A percentile compares a stretch with the other conserved stretches of the same genome.
Conservation (phyloP, 2,113 vertebrate species). For the Rhinolophus ferrumequinum region DNA sequence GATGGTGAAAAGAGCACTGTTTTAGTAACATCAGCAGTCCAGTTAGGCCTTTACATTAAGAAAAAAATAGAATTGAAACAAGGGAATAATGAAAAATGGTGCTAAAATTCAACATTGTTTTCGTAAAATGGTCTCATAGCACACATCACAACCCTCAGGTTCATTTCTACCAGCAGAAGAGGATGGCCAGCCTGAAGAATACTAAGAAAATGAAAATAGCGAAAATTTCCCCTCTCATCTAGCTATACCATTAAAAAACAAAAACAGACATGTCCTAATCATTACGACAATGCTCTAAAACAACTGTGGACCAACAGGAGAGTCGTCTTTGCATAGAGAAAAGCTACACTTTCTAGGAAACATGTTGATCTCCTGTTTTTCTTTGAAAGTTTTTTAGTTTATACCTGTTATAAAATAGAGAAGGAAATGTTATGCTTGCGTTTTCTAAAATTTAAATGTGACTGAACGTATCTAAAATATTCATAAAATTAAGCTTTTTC, state of each 20-base stretch:
- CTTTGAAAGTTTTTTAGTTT: neutral
- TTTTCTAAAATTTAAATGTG: constrained; percentile 56
- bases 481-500: constrained; percentile 78
- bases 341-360: constrained; percentile 56
- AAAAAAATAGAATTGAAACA: neutral
- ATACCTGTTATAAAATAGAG: constrained; percentile 63
- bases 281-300: neutral
- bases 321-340: neutral
- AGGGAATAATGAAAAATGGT: neutral
- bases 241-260: neutral
- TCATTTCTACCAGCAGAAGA: neutral
- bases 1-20: neutral
- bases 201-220: neutral
- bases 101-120: neutral
- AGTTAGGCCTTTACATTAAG: neutral
- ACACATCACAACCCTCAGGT: neutral
- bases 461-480: constrained; percentile 71
- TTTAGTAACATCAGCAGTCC: neutral
- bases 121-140: neutral
- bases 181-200: neutral
- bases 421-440: constrained; percentile 61
- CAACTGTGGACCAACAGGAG: neutral
- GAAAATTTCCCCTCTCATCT: neutral
- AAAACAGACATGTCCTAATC: neutral
- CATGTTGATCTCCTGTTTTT: constrained; percentile 25